These are phyloP conservation scores for Sus cebifrons DNA, from an alignment of 2,797 vertebrate genomes.

Conservation along the genomic window DNA sequence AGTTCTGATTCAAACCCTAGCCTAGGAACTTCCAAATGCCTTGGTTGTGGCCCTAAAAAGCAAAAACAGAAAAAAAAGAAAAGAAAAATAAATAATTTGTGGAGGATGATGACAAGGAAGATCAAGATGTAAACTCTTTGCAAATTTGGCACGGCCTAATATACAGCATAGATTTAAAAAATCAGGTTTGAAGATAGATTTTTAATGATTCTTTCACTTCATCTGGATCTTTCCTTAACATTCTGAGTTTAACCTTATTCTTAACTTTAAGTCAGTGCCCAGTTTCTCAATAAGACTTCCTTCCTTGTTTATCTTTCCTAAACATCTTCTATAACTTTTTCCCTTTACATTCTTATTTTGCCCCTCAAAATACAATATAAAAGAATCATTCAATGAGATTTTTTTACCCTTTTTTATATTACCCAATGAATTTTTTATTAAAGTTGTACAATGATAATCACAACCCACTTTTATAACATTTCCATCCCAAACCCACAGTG, in stretches of 20 bases:
- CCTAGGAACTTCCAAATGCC: no score
- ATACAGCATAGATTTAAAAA: background rate
- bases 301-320: slow-evolving; percentile 1
- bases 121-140: background rate
- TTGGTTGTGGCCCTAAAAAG: no score
- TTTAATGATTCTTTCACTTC: background rate
- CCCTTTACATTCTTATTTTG: background rate
- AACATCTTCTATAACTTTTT: background rate
- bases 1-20: no score
- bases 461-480: no score
- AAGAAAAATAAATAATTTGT: background rate
- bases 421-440: no score
- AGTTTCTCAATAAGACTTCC: slow-evolving; percentile 8
- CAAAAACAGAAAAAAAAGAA: no score
- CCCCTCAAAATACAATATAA: background rate
- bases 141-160: background rate
- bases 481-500: no score
- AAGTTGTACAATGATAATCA: no score
- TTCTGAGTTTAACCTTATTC: background rate
- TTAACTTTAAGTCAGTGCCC: background rate
- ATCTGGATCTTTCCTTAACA: background rate
- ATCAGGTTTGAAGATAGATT: background rate
- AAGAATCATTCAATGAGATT: background rate
- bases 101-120: background rate
- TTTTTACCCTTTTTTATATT: background rate